Evolutionary conservation across 2,888 invertebrate species (phyloP).

Genomic region (Epinotia brunnichana): DNA sequence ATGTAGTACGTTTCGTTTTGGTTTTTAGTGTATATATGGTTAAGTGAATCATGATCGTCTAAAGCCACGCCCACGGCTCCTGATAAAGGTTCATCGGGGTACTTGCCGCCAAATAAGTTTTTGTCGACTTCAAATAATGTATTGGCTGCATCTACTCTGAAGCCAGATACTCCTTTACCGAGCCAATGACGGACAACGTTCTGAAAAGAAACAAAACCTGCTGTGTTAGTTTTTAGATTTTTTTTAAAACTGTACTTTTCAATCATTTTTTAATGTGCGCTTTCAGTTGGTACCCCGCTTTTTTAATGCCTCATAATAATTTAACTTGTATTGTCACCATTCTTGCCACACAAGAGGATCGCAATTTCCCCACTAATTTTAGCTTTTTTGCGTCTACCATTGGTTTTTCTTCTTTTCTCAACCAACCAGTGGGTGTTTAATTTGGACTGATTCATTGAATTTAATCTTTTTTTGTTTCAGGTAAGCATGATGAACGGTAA

Average conservation of each 20-base stretch:
- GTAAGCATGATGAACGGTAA: not conserved
- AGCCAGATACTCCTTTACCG: constrained; percentile 92
- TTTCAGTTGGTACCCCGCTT: not conserved
- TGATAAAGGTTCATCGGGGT: constrained; percentile 83
- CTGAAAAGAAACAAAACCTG: constrained; percentile 58
- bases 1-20: constrained; percentile 85
- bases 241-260: not conserved
- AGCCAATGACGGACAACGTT: constrained; percentile 91
- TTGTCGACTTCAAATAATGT: constrained; percentile 85
- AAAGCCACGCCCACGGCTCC: constrained; percentile 72
- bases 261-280: not conserved
- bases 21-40: constrained; percentile 86
- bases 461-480: constrained; percentile 1
- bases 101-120: constrained; percentile 67
- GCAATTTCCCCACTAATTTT: not conserved
- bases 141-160: constrained; percentile 91
- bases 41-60: constrained; percentile 81
- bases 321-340: no score
- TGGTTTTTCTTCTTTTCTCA: no score
- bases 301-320: not conserved
- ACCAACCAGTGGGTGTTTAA: no score
- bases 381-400: no score
- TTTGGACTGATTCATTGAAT: no score
- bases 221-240: not conserved
- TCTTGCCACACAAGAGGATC: no score